A percentile compares a stretch with the other conserved stretches of the same genome.
These are phyloP conservation scores for Cheilinus undulatus DNA, from an alignment of 2,113 vertebrate species.

Conservation along the genomic window DNA sequence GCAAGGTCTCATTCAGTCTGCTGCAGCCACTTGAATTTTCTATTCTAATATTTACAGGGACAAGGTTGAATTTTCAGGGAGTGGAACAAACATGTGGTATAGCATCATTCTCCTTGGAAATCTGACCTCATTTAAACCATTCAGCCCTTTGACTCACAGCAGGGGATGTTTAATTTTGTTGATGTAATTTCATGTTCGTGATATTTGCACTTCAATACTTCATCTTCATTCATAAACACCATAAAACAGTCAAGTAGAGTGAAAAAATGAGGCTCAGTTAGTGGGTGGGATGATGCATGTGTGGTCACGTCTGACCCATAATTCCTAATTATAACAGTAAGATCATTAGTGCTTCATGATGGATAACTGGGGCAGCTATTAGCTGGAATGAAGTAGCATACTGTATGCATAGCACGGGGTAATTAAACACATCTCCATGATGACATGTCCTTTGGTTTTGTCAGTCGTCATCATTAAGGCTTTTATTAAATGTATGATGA, in stretches of 20 bases:
- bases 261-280: slow-evolving; percentile 1
- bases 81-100: background rate
- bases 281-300: slow-evolving; percentile 47
- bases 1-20: background rate
- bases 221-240: slow-evolving; percentile 8
- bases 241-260: background rate
- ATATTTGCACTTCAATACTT: background rate
- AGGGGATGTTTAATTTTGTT: background rate
- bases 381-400: slow-evolving; percentile 30
- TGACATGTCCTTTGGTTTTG: slow-evolving; percentile 15
- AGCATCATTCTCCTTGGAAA: background rate
- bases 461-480: background rate
- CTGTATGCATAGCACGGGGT: slow-evolving; percentile 5
- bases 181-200: slow-evolving; percentile 5
- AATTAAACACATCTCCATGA: slow-evolving; percentile 19
- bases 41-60: background rate
- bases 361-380: slow-evolving; percentile 21
- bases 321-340: slow-evolving; percentile 53
- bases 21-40: background rate
- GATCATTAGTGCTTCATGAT: slow-evolving; percentile 48
- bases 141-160: slow-evolving; percentile 4
- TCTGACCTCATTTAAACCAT: background rate
- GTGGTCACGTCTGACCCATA: slow-evolving; percentile 65
- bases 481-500: slow-evolving; percentile 4
- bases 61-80: background rate